Percentiles rank a stretch among this genome's conserved stretches.
These are phyloP conservation scores for Eupithecia tripunctaria DNA, from an alignment of 2,888 invertebrate species.

Conservation along the genomic window DNA sequence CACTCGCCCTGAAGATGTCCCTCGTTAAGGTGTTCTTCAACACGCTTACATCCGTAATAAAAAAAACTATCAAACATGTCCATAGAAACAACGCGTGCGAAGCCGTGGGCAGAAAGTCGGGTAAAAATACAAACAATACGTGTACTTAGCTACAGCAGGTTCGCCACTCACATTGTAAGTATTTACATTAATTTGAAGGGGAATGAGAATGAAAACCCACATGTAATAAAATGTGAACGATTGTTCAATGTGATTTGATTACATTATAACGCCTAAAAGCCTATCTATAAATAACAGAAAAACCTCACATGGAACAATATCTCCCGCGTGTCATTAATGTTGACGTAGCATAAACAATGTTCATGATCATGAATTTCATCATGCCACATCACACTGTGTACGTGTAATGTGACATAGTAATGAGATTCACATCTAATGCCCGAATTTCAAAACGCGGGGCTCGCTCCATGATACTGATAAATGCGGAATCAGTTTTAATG, in stretches of 20 bases:
- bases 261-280: constrained; percentile 15
- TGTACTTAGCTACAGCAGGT: too few relatives aligned
- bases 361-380: constrained; percentile 18
- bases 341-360: constrained; percentile 44
- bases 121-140: too few relatives aligned
- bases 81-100: too few relatives aligned
- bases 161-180: not conserved
- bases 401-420: constrained; percentile 16
- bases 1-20: too few relatives aligned
- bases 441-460: constrained; percentile 4
- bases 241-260: too few relatives aligned
- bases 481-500: not conserved
- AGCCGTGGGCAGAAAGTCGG: too few relatives aligned
- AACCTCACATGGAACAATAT: constrained; percentile 38
- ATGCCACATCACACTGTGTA: constrained; percentile 22
- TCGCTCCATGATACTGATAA: not conserved
- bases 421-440: constrained; percentile 3
- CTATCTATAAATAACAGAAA: constrained; percentile 35
- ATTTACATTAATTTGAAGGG: not conserved
- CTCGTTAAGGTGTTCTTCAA: too few relatives aligned
- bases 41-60: too few relatives aligned
- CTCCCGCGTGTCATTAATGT: constrained; percentile 43
- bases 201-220: not conserved
- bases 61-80: too few relatives aligned
- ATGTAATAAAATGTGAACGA: not conserved